Base-by-base conservation (phyloP, 2,797 vertebrate species). In the Botia kubotai region DNA sequence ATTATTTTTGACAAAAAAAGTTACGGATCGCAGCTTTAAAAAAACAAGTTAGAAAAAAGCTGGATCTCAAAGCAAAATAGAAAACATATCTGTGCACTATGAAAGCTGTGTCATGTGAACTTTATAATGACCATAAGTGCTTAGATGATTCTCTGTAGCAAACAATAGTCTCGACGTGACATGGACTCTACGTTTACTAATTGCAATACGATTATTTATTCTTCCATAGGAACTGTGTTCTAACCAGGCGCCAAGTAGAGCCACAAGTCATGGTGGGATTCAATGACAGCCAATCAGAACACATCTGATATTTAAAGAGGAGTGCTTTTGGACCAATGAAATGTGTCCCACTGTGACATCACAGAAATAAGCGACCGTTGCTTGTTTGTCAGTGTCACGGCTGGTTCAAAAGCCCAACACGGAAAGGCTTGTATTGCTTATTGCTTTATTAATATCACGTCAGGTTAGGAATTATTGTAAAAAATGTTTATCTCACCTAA, bases 111-210 rank as follows among this genome's bases (percentile, higher is more conserved):
- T 91, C 89, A 87, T 86, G 82, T 79, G 52, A 81, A 85, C 67
- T 82, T 82, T 83, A 78, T 80, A 77, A 93, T 85, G 55, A 93
- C 94, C 93, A 86, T 92, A 94, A 94, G 93, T 95, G 92, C 94
- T 93, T 94, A 92, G 91, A 88, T 89, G 90, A 90, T 88, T 90
- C 89, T 87, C 88, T 92, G 89, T 94, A 93, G 92, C 91, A 88
- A 88, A 81, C 77, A 89, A 88, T 84, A 80, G 80, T 84, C 71
- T 57, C 23, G 33, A 70, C 73, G 74, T 76, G 70, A 72, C 69
- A 52, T 52, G 60, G 58, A 76, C 72, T 70, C 70, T 55, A 67
- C 16, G 33, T 70, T 81, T 89, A 83, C 33, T 67, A 80, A 66
- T 48, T 86, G 79, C 85, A 85, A 83, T 85, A 85, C 60, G 65